A percentile compares a stretch with the other conserved stretches of the same genome.
Conservation (phyloP, 2,888 invertebrate species). For the Oscheius myriophilus region DNA sequence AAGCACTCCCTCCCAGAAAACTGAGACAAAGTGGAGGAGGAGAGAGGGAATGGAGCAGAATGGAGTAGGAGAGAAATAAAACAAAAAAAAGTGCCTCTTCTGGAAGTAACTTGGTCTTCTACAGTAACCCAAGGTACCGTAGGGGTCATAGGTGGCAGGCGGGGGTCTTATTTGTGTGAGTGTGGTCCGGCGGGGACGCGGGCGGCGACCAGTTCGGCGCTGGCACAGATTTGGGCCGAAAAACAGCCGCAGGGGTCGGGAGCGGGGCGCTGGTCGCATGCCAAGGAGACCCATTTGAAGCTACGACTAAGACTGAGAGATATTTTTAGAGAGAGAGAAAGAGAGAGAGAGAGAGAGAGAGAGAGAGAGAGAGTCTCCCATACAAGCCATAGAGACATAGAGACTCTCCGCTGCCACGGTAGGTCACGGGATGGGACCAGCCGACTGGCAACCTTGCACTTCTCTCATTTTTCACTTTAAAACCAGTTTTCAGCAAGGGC, state of each 20-base stretch:
- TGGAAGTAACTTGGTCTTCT: too few species aligned
- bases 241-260: slow-evolving; percentile 30
- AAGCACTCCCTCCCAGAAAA: background rate
- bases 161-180: background rate
- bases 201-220: slow-evolving; percentile 25
- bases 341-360: background rate
- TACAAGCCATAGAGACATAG: background rate
- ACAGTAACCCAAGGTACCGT: background rate
- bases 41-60: background rate
- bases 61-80: background rate
- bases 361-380: background rate
- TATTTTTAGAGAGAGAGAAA: too few species aligned
- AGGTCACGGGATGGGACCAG: too few species aligned
- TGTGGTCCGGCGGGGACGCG: background rate
- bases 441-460: too few species aligned
- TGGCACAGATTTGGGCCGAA: slow-evolving; percentile 30
- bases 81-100: too few species aligned
- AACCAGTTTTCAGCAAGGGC: too few species aligned
- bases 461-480: too few species aligned
- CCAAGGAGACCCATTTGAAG: too few species aligned
- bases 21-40: background rate
- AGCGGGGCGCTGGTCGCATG: slow-evolving; percentile 7
- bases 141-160: background rate
- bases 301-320: too few species aligned
- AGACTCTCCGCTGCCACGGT: background rate